Base-by-base conservation (phyloP, 2,888 invertebrate genomes). In the Kryphioiulus occultus region DNA sequence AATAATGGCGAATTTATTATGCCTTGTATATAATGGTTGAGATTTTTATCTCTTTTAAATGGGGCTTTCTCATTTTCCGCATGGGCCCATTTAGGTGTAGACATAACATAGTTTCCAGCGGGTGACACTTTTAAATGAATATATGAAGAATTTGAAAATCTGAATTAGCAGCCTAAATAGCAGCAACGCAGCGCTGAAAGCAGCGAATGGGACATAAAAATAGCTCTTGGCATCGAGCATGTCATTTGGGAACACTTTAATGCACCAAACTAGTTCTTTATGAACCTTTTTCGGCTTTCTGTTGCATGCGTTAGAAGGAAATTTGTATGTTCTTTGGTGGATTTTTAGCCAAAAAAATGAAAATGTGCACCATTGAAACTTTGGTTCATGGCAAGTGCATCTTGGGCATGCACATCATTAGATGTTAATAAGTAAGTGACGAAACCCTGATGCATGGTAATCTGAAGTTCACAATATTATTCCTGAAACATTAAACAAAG, bases 131-230 rank as follows among this genome's bases (percentile, higher is more conserved):
- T 59, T 26, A 68, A 68, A 68, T 68, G 68, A 68, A 68, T 68
- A 26, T 68, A 68, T 68, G 68, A 68, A 68, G 68, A 68, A 68
- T 68, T 68, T 68, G 12, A 12, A 68, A 68, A 68, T 68, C 68
- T 68, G 68, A 68, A 68, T 68, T 68, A 68, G 68, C 68, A 68
- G 68, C 68, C 68, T 26, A 68, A 68, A 68, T 68, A 68, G 53
- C 19, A n/a, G 19, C 19, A 19, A 17, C 15, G 47, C 47, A 47
- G n/a, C 53, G 53, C n/a, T 53, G 19, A 53, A 53, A 53, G 26
- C 26, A 68, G 68, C 26, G 68, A 68, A 68, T 10, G 22, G 68
- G 9, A n/a, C n/a, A 7, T 68, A 68, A 68, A 68, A 68, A 68
- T 68, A 68, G 26, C 22, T 68, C 26, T 68, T 68, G 68, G 68